Evolutionary conservation across 2,888 invertebrate genomes (phyloP), one percentile per base, ranked within the genome.

Genomic region (Nymphalis polychloros): DNA sequence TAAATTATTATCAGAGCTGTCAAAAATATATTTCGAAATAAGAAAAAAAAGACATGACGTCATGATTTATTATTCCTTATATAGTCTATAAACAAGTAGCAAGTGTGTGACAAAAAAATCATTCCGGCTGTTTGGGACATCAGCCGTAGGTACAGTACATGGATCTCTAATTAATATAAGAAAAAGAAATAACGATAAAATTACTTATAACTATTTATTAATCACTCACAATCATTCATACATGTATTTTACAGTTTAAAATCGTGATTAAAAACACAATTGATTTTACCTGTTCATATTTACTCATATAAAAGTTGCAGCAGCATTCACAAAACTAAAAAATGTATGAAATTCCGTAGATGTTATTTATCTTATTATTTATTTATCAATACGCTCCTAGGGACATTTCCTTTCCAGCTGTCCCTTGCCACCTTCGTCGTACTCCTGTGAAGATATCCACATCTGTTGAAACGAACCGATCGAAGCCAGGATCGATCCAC

Each of bases 371-470:
- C 20, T 17, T 47, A 27, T 17, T 63, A 35, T 59, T 41, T 53
- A 61, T 48, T 60, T 23, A 8, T 6, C 0, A 13, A 60, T 20
- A 23, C 17, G 48, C 2, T 20, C 17, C 67, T 94, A 97, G 67
- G 97, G 97, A 79, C 97, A 97, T 88, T 99, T 99, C 81, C 99
- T 94, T 82, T 99, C 99, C 55, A 99, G 97, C 90, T 99, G 98
- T 50, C 96, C 95, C 83, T 98, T 99, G 31, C 99, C 99, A 0
- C 97, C 97, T 84, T 99, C 99, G 81, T 99, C 99, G 86, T 99
- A 99, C 87, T 99, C 99, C 86, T 99, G 98, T 78, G 98, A 98
- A 0, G 98, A 98, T 78, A 99, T 98, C 99, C 99, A 99, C 98
- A 99, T 98, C 90, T 99, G 99, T 84, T 99, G 99, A 93, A 99